Percentiles rank a stretch among this genome's conserved stretches.
Evolutionary conservation across 2,888 invertebrate species (phyloP).

Genomic region (Pseudeuparius sepicola): DNA sequence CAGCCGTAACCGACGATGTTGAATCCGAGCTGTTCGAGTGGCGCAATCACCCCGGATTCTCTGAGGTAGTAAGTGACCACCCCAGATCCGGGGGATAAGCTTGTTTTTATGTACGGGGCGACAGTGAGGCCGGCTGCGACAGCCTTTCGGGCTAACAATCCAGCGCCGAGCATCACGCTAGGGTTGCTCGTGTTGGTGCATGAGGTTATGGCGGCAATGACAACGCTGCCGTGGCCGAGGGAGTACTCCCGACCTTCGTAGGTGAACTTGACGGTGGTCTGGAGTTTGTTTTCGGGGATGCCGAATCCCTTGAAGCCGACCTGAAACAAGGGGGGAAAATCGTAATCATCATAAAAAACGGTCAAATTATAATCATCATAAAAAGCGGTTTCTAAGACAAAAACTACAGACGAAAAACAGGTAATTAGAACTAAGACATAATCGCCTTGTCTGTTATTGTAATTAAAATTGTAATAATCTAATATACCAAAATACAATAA

Average conservation of each 20-base stretch:
- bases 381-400: no score
- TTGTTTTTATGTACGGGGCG: slow-evolving; percentile 92
- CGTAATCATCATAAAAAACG: no score
- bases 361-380: no score
- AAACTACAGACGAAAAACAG: no score
- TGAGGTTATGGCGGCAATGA: slow-evolving; percentile 95
- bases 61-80: slow-evolving; percentile 41
- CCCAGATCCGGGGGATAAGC: slow-evolving; percentile 71
- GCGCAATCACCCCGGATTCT: slow-evolving; percentile 88
- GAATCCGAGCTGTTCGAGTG: slow-evolving; percentile 79
- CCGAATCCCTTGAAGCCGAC: slow-evolving; percentile 90
- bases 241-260: slow-evolving; percentile 72
- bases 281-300: slow-evolving; percentile 54
- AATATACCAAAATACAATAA: no score
- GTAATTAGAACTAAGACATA: no score
- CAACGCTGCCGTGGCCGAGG: slow-evolving; percentile 82
- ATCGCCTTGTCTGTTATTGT: no score
- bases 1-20: slow-evolving; percentile 97
- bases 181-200: slow-evolving; percentile 99
- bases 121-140: slow-evolving; percentile 78
- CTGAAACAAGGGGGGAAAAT: slow-evolving; percentile 46
- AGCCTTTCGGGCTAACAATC: slow-evolving; percentile 86
- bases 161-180: slow-evolving; percentile 95
- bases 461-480: no score
- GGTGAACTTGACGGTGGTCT: slow-evolving; percentile 59